A percentile compares a stretch with the other conserved stretches of the same genome.
phyloP scores from a whole-genome alignment of 2,113 vertebrate genomes.

The Hemicordylus capensis region DNA sequence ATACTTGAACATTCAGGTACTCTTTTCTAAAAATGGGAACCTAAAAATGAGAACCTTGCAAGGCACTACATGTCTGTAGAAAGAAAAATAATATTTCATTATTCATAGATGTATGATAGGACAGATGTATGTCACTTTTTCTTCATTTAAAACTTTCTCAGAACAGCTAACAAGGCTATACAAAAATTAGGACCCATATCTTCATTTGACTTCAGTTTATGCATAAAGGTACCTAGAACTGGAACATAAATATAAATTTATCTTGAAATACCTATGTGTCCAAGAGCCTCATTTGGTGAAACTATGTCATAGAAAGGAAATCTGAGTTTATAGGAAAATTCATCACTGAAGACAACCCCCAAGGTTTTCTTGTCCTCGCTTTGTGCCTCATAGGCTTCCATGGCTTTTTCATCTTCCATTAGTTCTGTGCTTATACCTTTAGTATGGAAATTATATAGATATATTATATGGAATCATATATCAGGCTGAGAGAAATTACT shows the following conservation, averaged over 20 bases:
- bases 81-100: too few relatives aligned
- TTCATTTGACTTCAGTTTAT: background rate
- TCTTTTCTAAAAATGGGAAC: background rate
- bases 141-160: too few relatives aligned
- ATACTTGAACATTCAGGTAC: background rate
- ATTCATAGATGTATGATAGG: too few relatives aligned
- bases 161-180: too few relatives aligned
- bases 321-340: constrained; percentile 82
- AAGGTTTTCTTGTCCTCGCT: constrained; percentile 53
- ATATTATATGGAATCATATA: rapidly evolving
- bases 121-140: too few relatives aligned
- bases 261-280: constrained; percentile 74
- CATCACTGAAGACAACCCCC: constrained; percentile 84
- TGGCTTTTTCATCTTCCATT: constrained; percentile 73
- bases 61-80: background rate
- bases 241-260: background rate
- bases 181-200: background rate
- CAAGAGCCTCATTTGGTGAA: constrained; percentile 72
- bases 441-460: background rate
- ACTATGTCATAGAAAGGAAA: constrained; percentile 66
- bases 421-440: constrained; percentile 72
- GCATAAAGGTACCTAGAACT: background rate
- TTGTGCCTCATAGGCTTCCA: constrained; percentile 79
- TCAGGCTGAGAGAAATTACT: rapidly evolving
- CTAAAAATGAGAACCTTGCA: background rate